These are phyloP conservation scores for Aythya baeri DNA, from an alignment of 2,113 vertebrate genomes.

Conservation along the genomic window DNA sequence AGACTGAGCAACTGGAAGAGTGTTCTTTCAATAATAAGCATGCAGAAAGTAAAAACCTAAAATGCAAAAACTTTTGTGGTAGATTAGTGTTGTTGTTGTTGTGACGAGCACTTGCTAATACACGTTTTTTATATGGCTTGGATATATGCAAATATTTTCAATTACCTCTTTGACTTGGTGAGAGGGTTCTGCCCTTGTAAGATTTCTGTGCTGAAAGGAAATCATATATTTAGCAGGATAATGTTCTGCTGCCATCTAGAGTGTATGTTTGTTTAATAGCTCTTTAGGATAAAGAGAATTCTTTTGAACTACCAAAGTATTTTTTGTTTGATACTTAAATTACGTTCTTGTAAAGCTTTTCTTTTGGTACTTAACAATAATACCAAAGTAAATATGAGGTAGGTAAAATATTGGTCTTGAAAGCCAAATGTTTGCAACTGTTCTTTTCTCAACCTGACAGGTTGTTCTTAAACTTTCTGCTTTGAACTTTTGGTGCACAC, in stretches of 20 bases:
- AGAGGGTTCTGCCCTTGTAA: not conserved
- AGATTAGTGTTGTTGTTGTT: not conserved
- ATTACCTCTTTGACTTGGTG: not conserved
- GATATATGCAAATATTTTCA: not conserved
- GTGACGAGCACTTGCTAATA: not conserved
- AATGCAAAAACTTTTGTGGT: not conserved
- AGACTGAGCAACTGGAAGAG: not conserved
- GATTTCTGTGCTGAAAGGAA: not conserved
- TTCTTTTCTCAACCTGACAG: not conserved
- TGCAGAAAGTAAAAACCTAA: not conserved
- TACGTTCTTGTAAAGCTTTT: not conserved
- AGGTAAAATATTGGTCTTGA: not conserved
- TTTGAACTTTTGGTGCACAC: not conserved
- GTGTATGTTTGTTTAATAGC: not conserved
- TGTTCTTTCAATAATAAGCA: not conserved
- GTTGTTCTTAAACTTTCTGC: not conserved
- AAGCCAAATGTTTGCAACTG: not conserved
- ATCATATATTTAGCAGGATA: not conserved
- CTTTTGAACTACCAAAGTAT: not conserved
- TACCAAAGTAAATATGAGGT: not conserved
- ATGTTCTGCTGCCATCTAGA: slow-evolving; percentile 71
- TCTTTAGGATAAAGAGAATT: not conserved
- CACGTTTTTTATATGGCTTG: not conserved
- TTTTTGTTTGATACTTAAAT: not conserved
- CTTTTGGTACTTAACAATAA: not conserved